These are phyloP conservation scores for Piliocolobus tephrosceles DNA, from an alignment of 2,113 vertebrate genomes.

Conservation along the genomic window DNA sequence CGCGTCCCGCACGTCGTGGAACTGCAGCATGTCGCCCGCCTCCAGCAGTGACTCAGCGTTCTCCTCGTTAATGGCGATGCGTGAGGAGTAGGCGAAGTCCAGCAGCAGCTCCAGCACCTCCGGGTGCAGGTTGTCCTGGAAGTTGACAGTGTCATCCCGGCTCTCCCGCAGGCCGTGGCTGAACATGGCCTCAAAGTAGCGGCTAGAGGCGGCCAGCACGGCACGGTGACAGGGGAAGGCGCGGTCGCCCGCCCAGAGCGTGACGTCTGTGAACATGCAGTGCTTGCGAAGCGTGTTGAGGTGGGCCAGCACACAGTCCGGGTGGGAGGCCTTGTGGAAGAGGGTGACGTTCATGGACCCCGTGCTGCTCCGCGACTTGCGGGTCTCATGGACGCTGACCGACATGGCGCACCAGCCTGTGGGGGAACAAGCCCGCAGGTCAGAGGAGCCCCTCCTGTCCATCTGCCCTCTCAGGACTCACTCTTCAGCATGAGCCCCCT, in stretches of 20 bases:
- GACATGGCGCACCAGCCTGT: conserved; percentile 88
- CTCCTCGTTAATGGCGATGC: conserved; percentile 95
- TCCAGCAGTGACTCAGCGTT: conserved; percentile 95
- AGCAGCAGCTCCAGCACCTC: conserved; percentile 95
- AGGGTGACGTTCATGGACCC: conserved; percentile 95
- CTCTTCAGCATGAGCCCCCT: background rate
- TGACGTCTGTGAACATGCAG: conserved; percentile 96
- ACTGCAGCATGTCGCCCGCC: conserved; percentile 96
- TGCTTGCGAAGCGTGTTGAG: conserved; percentile 94
- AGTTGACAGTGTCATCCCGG: conserved; percentile 92
- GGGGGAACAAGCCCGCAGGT: background rate
- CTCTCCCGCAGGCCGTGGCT: conserved; percentile 95
- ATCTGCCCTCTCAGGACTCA: background rate
- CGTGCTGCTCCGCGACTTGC: conserved; percentile 94
- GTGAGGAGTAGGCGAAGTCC: conserved; percentile 96
- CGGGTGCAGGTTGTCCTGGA: conserved; percentile 94
- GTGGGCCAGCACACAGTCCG: conserved; percentile 93
- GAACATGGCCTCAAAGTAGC: conserved; percentile 98
- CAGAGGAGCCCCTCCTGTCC: background rate
- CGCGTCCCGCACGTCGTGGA: conserved; percentile 94
- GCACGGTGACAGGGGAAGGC: conserved; percentile 95
- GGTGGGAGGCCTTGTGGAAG: conserved; percentile 96
- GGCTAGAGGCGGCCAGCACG: conserved; percentile 94
- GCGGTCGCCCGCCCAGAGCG: conserved; percentile 93
- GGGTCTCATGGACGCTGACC: conserved; percentile 95